These are phyloP conservation scores for Esox niger DNA, from an alignment of 2,113 vertebrate species.

Conservation along the genomic window DNA sequence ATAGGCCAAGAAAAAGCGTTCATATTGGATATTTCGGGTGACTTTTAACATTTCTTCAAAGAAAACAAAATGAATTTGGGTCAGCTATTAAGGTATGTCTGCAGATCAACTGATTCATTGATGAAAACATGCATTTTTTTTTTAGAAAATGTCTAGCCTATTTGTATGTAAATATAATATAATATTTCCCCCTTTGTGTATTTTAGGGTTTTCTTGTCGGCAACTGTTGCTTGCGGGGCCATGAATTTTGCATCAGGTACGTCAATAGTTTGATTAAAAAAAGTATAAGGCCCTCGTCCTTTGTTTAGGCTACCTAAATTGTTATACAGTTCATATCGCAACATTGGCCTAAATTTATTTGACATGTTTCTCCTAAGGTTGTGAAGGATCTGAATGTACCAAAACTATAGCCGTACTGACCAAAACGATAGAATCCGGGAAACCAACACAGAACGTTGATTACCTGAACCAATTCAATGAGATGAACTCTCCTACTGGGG, in stretches of 20 bases:
- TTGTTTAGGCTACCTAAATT: neutral
- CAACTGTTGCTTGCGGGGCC: slow-evolving; percentile 12
- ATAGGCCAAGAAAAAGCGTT: neutral
- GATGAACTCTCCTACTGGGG: slow-evolving; percentile 40
- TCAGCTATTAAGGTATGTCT: neutral
- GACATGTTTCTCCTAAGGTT: slow-evolving; percentile 28
- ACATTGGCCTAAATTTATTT: neutral
- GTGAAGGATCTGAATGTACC: slow-evolving; percentile 37
- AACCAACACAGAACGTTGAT: slow-evolving; percentile 18
- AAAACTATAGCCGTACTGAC: slow-evolving; percentile 4
- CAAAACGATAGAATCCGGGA: slow-evolving; percentile 9
- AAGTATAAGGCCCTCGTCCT: neutral
- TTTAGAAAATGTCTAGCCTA: neutral
- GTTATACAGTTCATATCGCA: neutral
- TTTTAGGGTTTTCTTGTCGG: slow-evolving; percentile 37
- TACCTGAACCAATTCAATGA: slow-evolving; percentile 48
- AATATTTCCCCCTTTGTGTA: neutral
- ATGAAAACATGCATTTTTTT: neutral
- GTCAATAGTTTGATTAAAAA: neutral
- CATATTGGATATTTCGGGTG: neutral
- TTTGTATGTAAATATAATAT: neutral
- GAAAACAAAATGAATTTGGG: neutral
- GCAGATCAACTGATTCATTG: neutral
- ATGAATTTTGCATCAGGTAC: slow-evolving; percentile 38
- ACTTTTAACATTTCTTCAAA: too few species aligned